A percentile compares a stretch with the other conserved stretches of the same genome.
These are phyloP conservation scores for Pantherophis guttatus DNA, from an alignment of 2,113 vertebrate species.

Conservation along the genomic window DNA sequence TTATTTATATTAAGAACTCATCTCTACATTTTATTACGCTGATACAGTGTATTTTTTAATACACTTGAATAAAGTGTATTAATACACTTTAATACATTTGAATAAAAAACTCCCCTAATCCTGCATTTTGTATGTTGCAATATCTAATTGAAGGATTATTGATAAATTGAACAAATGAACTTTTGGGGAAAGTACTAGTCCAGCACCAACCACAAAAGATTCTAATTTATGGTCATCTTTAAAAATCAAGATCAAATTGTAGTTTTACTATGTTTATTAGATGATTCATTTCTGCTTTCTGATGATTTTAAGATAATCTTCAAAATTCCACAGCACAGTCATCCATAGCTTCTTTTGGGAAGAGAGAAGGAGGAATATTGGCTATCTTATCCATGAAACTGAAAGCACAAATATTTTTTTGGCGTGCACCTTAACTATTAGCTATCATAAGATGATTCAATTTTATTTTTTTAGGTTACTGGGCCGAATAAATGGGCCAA, in stretches of 20 bases:
- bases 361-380: neutral
- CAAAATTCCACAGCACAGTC: neutral
- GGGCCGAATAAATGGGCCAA: neutral
- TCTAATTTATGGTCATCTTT: neutral
- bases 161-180: neutral
- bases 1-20: neutral
- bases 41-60: neutral
- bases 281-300: neutral
- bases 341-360: neutral
- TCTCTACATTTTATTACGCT: neutral
- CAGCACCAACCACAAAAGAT: neutral
- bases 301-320: neutral
- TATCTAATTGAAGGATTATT: neutral
- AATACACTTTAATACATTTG: neutral
- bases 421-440: neutral
- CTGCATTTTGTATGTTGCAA: neutral
- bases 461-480: neutral
- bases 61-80: too few relatives aligned
- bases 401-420: neutral
- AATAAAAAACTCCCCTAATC: neutral
- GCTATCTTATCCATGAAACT: neutral
- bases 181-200: neutral
- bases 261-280: neutral
- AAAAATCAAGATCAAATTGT: neutral
- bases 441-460: constrained; percentile 11